Evolutionary conservation across 2,888 invertebrate species (phyloP).

Genomic region (Rotaria macrura): DNA sequence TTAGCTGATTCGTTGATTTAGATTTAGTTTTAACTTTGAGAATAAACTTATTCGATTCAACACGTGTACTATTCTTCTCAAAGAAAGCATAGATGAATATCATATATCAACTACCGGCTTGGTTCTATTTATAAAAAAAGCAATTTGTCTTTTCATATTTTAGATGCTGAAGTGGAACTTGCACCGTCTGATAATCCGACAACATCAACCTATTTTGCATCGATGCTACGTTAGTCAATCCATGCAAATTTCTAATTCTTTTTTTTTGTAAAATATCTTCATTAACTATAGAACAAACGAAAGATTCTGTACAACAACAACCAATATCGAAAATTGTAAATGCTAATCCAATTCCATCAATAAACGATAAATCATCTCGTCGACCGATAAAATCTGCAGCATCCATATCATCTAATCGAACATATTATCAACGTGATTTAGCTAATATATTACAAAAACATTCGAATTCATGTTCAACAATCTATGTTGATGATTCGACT

Average conservation of each 20-base stretch:
- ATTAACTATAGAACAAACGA: background rate
- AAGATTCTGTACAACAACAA: background rate
- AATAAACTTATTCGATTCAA: too few relatives aligned
- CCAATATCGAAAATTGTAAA: background rate
- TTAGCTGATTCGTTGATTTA: too few relatives aligned
- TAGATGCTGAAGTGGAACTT: constrained; percentile 1
- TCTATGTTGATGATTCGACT: constrained; percentile 96
- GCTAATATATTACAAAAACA: background rate
- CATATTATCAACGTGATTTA: background rate
- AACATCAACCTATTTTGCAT: constrained; percentile 4
- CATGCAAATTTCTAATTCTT: background rate
- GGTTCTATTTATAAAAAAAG: too few relatives aligned
- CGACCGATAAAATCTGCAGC: background rate
- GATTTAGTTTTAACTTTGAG: too few relatives aligned
- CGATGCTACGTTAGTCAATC: background rate
- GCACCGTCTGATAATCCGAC: constrained; percentile 19
- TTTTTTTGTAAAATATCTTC: background rate
- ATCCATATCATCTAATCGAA: background rate
- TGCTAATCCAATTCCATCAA: too few relatives aligned
- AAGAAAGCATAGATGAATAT: too few relatives aligned
- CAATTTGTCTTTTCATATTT: too few relatives aligned
- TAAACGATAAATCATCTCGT: background rate
- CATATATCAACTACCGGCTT: too few relatives aligned
- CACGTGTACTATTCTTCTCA: too few relatives aligned
- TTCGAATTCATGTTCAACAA: constrained; percentile 61